phyloP scores from a whole-genome alignment of 2,113 vertebrate genomes.

The Saccopteryx bilineata region DNA sequence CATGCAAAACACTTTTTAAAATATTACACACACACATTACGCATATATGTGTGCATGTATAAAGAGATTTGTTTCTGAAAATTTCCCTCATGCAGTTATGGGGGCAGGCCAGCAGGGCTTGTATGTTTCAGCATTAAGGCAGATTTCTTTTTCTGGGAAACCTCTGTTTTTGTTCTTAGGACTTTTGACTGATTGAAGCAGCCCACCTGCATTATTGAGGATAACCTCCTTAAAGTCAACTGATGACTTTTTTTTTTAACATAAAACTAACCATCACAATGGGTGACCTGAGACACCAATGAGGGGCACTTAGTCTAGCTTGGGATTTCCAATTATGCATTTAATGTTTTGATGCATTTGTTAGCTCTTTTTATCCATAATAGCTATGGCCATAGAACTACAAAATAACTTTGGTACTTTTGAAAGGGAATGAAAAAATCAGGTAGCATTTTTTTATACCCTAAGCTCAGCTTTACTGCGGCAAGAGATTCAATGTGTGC shows the following conservation, averaged over 20 bases:
- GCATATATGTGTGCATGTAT: neutral
- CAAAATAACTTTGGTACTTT: constrained; percentile 4
- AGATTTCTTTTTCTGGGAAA: constrained; percentile 16
- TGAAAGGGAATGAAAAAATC: neutral
- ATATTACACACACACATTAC: neutral
- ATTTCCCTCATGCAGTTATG: neutral
- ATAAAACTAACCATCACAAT: neutral
- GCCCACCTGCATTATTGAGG: neutral
- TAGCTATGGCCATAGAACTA: neutral
- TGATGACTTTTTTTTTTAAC: neutral
- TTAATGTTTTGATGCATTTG: neutral
- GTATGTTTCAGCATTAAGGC: neutral
- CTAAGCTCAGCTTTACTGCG: constrained; percentile 29
- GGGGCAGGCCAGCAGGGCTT: neutral
- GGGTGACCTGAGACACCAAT: neutral
- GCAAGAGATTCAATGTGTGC: constrained; percentile 1
- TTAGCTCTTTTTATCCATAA: neutral
- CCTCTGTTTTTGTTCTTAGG: neutral
- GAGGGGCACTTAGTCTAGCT: neutral
- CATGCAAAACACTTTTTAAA: neutral
- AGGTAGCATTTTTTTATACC: constrained; percentile 45
- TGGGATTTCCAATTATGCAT: neutral
- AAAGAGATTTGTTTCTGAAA: neutral
- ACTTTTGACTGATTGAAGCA: neutral
- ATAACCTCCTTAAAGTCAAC: neutral